Base-by-base conservation (phyloP, 2,888 invertebrate species). In the Eristalis intricaria region DNA sequence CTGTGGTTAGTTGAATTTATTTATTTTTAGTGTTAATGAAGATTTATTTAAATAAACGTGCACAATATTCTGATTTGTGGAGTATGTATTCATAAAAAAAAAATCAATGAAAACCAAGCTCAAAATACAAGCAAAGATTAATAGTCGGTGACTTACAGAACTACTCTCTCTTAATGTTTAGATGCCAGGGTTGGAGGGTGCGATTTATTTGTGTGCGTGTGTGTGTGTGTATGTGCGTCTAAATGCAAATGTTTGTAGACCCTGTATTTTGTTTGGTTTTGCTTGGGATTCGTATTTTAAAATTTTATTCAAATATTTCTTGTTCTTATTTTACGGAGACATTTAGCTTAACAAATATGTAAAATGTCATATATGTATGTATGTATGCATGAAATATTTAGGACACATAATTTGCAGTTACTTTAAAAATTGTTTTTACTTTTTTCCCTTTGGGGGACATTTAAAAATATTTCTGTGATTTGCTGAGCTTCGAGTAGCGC, bases 381-480 rank as follows among this genome's bases (percentile, higher is more conserved):
- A 63, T 80, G 38, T 23, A 68, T 66, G 60, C 68, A 76, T 35
- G 69, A 75, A 75, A 68, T 68, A 74, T 50, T 61, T 81, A 80
- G 80, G 63, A 69, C 29, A 74, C 63, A 58, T 40, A 69, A 69
- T 23, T 77, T 65, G 10, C 26, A 76, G 19, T 79, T 66, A 35
- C 32, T 10, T 40, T 80, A 50, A 50, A n/a, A 50, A n/a, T 38
- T 75, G 32, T 63, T 10, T 71, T 35, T n/a, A 1, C 35, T 65
- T 65, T 63, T 22, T 19, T 60, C 58, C 58, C 65, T 19, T 7
- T 68, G 60, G 63, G 58, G 58, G 58, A 89, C 76, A 89, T 89
- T 91, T 92, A 92, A 89, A 90, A 92, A 81, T 90, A 92, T 79
- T 91, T 91, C 63, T 91, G 92, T 77, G 90, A 90, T 80, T 90